Base-by-base conservation (phyloP, 2,888 invertebrate genomes). In the Brachypalpus laphriformis region DNA sequence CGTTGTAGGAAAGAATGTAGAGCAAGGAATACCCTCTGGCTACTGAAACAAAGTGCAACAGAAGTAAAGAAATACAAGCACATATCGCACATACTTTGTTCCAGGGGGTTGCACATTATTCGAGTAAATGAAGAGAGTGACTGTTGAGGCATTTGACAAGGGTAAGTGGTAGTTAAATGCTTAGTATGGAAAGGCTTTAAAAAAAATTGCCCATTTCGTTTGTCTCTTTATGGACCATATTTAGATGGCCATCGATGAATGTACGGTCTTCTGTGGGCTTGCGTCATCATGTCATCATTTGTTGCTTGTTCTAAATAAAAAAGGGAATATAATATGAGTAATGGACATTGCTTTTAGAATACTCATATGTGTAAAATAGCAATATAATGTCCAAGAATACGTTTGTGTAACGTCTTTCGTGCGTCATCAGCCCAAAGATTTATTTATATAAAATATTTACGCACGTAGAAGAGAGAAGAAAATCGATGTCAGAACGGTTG, bases 11-110 rank as follows among this genome's bases (percentile, higher is more conserved):
- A 49, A 14, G 8, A 31, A 81, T 85, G 40, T 81, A 61, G 85
- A 81, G 34, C 80, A 75, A 59, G 75, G 51, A 76, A 81, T 81
- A 25, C 47, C 85, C 71, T 16, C 16, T 9, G 71, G 85, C 75
- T 59, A 40, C 76, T 80, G 78, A 75, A 65, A 83, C 63, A 68
- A 34, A 70, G 16, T 72, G 45, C 80, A 63, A 70, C 25, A 51
- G 40, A 57, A 61, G 18, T 11, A n/a, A 18, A 11, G n/a, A 22
- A 31, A 47, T 28, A 37, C 18, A 49, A n/a, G n/a, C n/a, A n/a
- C 54, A 28, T 45, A 18, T 16, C 14, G 7, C 56, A 57, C 56
- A 49, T 57, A 47, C 61, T 72, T 54, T 37, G n/a, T 56, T 40
- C 42, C 49, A 42, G 18, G 56, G 34, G 47, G n/a, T 11, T 72